Base-by-base conservation (phyloP, 2,113 vertebrate species). In the Grammomys dolichurus region DNA sequence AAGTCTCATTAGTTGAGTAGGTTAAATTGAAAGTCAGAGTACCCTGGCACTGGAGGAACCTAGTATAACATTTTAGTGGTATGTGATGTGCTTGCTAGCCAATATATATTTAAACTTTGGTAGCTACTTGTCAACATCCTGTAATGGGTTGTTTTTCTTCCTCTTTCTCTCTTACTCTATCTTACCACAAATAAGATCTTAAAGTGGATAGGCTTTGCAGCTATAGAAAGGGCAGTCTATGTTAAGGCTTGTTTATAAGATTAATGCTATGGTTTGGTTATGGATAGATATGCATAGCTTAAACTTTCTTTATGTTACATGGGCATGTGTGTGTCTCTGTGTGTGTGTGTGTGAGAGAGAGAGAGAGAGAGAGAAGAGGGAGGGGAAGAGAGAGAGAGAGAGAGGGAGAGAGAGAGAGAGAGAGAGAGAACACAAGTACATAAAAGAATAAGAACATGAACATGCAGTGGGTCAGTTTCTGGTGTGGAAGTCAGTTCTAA, bases 101-200 rank as follows among this genome's bases (percentile, higher is more conserved):
- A 75, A 10, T 70, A 14, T 92, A 91, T 90, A 96, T 85, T 93
- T 78, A 97, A 95, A 80, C 91, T 46, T 77, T 40, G 65, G 51
- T 97, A 72, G 90, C 76, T 86, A 40, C 88, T 94, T 98, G 97
- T 97, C 94, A 97, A 96, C 97, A 98, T 98, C 97, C 97, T 97
- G 97, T 96, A 76, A 65, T 85, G 91, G 94, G 93, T 82, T 96
- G 81, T 86, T 94, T 92, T 89, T 96, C 96, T 96, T 96, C 96
- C 89, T 92, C 88, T 96, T 97, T 87, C n/a, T 46, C 78, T 93
- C 65, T 51, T 67, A 81, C 65, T 90, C 40, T 90, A 6, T 90
- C 92, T 96, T 90, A 94, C 95, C 94, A 90, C 92, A 97, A 75
- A 65, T 96, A 22, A 26, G 75, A 88, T 91, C 60, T 95, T 95